phyloP scores from a whole-genome alignment of 2,888 invertebrate genomes.

The Catocala nupta region DNA sequence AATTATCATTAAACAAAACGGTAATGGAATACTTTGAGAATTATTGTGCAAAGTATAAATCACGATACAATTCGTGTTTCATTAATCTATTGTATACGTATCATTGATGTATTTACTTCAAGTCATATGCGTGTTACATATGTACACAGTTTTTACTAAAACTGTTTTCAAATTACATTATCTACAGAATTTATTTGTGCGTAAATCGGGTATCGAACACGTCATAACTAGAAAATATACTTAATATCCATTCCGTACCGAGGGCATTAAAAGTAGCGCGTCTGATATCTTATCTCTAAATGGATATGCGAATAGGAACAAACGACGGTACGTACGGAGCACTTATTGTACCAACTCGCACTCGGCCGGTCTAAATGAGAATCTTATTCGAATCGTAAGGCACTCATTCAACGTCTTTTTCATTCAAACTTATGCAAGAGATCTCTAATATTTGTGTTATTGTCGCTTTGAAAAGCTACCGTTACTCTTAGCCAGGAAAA shows the following conservation, averaged over 20 bases:
- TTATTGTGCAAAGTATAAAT: constrained; percentile 1
- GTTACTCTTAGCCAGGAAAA: constrained; percentile 43
- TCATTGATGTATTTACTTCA: constrained; percentile 10
- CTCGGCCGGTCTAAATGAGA: constrained; percentile 33
- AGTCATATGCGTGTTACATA: too few species aligned
- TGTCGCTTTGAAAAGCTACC: constrained; percentile 36
- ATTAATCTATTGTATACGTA: constrained; percentile 1
- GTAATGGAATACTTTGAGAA: constrained; percentile 20
- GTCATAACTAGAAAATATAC: constrained; percentile 46
- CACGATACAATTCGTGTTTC: too few species aligned
- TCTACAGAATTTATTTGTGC: background rate
- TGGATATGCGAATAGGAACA: constrained; percentile 52
- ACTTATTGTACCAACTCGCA: constrained; percentile 1
- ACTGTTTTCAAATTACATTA: too few species aligned
- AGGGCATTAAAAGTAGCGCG: constrained; percentile 16
- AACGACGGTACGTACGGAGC: constrained; percentile 37
- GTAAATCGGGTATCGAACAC: constrained; percentile 45
- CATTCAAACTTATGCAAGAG: constrained; percentile 52
- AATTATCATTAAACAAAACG: too few species aligned
- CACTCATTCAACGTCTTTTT: constrained; percentile 49
- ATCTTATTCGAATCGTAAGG: constrained; percentile 38
- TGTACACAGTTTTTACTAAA: too few species aligned
- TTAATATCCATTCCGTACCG: constrained; percentile 37
- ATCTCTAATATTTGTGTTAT: constrained; percentile 47
- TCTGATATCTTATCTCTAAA: constrained; percentile 45